These are phyloP conservation scores for Puffinus mauretanicus DNA, from an alignment of 2,113 vertebrate genomes.

Conservation along the genomic window DNA sequence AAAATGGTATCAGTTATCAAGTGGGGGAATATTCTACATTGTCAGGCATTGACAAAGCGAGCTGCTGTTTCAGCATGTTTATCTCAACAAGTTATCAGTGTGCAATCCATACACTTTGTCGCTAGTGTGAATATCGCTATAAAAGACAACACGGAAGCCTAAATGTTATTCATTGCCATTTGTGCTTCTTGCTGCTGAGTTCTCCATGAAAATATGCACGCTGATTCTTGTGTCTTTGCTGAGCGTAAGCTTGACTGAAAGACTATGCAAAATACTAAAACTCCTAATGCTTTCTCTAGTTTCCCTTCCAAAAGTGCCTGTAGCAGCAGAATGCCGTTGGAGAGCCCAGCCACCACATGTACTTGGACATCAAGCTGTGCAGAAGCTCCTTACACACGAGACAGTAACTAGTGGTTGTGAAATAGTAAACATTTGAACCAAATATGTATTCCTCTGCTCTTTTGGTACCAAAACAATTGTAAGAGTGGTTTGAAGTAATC, in stretches of 20 bases:
- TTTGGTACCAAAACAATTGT: background rate
- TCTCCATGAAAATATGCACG: background rate
- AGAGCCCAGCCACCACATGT: background rate
- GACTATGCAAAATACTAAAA: background rate
- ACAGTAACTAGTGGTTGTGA: background rate
- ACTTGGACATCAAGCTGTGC: background rate
- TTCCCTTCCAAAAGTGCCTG: too few species aligned
- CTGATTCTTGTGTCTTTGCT: background rate
- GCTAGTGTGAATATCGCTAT: fast-evolving
- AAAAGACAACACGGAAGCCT: background rate
- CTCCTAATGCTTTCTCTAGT: background rate
- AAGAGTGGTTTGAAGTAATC: background rate
- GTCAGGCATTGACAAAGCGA: background rate
- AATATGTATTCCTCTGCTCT: background rate
- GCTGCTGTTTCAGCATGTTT: background rate
- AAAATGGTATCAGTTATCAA: background rate
- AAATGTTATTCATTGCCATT: background rate
- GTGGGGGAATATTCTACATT: background rate
- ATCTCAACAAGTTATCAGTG: background rate
- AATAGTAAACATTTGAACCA: background rate
- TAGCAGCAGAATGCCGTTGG: background rate
- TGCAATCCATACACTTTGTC: background rate
- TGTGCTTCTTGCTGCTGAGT: background rate
- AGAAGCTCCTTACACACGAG: background rate
- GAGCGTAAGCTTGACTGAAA: background rate